These are phyloP conservation scores for Stenodera caucasica DNA, from an alignment of 2,888 invertebrate species.

Conservation along the genomic window DNA sequence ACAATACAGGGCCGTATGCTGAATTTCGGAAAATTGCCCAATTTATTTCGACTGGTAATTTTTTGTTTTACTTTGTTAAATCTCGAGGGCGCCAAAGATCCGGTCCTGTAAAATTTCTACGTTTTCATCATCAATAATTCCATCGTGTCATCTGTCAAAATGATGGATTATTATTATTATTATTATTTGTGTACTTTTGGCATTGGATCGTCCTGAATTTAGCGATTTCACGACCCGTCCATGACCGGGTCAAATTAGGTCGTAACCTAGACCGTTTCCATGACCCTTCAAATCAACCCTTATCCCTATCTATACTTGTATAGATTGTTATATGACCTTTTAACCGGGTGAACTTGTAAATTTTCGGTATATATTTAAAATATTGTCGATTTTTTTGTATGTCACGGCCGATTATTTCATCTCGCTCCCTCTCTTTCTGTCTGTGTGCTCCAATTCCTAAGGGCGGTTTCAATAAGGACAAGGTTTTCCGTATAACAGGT, in stretches of 20 bases:
- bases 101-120: too few relatives aligned
- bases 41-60: too few relatives aligned
- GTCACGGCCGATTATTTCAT: background rate
- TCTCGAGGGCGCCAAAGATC: too few relatives aligned
- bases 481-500: background rate
- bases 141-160: too few relatives aligned
- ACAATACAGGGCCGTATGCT: too few relatives aligned
- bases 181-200: background rate
- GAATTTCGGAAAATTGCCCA: too few relatives aligned
- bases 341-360: background rate
- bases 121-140: too few relatives aligned
- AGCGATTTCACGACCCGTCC: background rate
- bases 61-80: too few relatives aligned
- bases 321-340: too few relatives aligned
- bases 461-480: background rate
- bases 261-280: background rate
- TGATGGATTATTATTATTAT: background rate
- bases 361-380: background rate
- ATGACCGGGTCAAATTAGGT: background rate
- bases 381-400: background rate
- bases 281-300: constrained; percentile 1
- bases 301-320: background rate
- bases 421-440: background rate
- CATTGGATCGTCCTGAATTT: background rate
- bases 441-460: too few relatives aligned